These are phyloP conservation scores for Drosophila melanocephala DNA, from an alignment of 2,888 invertebrate species.

Conservation along the genomic window DNA sequence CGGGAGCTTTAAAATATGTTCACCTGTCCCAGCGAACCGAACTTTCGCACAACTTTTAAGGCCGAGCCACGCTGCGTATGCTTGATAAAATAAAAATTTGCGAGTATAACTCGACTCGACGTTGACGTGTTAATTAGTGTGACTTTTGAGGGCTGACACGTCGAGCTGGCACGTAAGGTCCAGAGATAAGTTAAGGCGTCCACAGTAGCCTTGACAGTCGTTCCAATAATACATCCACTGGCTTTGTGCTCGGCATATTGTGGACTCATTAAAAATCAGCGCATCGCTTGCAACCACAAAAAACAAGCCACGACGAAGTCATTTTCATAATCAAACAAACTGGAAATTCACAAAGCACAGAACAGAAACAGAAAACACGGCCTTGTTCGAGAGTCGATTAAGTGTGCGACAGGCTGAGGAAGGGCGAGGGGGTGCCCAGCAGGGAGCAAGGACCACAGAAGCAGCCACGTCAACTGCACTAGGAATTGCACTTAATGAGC, in stretches of 20 bases:
- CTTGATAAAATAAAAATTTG: slow-evolving; percentile 47
- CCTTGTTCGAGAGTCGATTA: background rate
- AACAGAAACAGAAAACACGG: slow-evolving; percentile 45
- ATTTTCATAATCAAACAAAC: slow-evolving; percentile 74
- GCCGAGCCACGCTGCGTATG: slow-evolving; percentile 44
- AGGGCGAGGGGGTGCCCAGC: background rate
- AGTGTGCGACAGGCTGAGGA: background rate
- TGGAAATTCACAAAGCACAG: slow-evolving; percentile 51
- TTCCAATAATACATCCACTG: slow-evolving; percentile 20
- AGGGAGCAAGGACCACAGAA: slow-evolving; percentile 27
- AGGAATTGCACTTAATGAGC: slow-evolving; percentile 75
- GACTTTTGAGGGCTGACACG: slow-evolving; percentile 26
- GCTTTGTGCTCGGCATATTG: slow-evolving; percentile 48
- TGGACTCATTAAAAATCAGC: slow-evolving; percentile 70
- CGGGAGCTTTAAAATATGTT: background rate
- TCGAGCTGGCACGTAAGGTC: slow-evolving; percentile 16
- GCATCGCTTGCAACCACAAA: slow-evolving; percentile 33
- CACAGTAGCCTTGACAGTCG: slow-evolving; percentile 23
- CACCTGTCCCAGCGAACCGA: slow-evolving; percentile 3
- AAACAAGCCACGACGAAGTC: slow-evolving; percentile 41
- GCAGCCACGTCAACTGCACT: slow-evolving; percentile 75
- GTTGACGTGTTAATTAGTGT: slow-evolving; percentile 71
- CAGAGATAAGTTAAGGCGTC: slow-evolving; percentile 26
- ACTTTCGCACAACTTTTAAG: slow-evolving; percentile 38
- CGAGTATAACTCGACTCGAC: background rate